Evolutionary conservation across 2,113 vertebrate genomes (phyloP).

Genomic region (Hystrix brachyura): DNA sequence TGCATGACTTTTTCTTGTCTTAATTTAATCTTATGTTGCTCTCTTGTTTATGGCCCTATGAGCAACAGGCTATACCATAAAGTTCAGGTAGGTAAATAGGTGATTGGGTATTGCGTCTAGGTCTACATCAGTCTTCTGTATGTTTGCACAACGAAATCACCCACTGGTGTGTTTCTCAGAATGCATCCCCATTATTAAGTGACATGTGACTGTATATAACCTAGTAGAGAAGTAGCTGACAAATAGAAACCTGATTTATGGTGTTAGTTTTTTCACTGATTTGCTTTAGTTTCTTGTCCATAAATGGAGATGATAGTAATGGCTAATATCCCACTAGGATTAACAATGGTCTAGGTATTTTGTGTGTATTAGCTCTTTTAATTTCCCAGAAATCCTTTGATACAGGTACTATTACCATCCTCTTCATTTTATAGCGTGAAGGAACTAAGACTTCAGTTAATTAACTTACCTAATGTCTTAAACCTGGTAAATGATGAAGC

Average conservation of each 20-base stretch:
- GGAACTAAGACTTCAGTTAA: not conserved
- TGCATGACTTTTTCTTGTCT: not conserved
- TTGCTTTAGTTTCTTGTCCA: constrained; percentile 33
- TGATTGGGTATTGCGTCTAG: not conserved
- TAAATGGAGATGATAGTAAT: not conserved
- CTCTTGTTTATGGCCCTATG: not conserved
- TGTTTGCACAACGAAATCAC: not conserved
- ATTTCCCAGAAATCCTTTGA: not conserved
- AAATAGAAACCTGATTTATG: not conserved
- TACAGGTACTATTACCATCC: not conserved
- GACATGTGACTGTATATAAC: not conserved
- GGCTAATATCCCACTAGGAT: not conserved
- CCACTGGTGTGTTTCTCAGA: not conserved
- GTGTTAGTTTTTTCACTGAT: not conserved
- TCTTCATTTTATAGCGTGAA: not conserved
- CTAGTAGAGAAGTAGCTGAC: constrained; percentile 5
- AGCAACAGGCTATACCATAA: not conserved
- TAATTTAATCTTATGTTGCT: not conserved
- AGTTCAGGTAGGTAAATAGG: not conserved
- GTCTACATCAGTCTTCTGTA: not conserved
- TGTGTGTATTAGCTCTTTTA: not conserved
- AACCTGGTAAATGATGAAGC: not conserved
- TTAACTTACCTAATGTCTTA: not conserved
- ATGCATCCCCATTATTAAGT: not conserved
- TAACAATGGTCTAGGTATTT: not conserved